A percentile compares a stretch with the other conserved stretches of the same genome.
Conservation (phyloP, 2,113 vertebrate genomes). For the Lycocorax pyrrhopterus region DNA sequence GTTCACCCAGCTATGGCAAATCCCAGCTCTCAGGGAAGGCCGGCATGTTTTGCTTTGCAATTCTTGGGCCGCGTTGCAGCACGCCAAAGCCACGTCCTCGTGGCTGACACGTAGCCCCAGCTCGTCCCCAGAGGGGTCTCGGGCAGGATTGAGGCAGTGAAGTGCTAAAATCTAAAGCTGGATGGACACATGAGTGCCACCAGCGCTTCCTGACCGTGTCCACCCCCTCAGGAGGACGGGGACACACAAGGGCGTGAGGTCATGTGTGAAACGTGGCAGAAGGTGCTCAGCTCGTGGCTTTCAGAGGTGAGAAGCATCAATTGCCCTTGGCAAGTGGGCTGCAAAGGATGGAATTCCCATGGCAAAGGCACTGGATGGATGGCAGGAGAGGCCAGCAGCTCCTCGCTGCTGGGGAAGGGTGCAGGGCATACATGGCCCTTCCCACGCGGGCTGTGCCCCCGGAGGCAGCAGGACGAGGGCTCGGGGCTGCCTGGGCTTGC, state of each 20-base stretch:
- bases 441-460: fast-evolving
- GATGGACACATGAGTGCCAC: fast-evolving
- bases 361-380: fast-evolving
- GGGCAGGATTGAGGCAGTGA: fast-evolving
- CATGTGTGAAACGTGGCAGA: fast-evolving
- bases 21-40: not conserved
- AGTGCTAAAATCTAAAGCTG: not conserved
- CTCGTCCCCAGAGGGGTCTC: not conserved
- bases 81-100: not conserved
- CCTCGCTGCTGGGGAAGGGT: fast-evolving
- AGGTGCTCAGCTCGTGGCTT: not conserved
- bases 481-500: not conserved
- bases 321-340: not conserved
- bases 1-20: slow-evolving; percentile 34
- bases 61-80: not conserved
- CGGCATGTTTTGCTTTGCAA: not conserved
- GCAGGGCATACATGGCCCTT: fast-evolving
- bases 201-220: fast-evolving
- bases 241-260: fast-evolving
- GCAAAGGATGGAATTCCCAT: not conserved
- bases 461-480: not conserved
- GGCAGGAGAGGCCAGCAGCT: not conserved
- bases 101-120: not conserved
- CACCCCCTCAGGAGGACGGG: not conserved
- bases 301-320: not conserved